Evolutionary conservation across 2,888 invertebrate genomes (phyloP), one percentile per base, ranked within the genome.

Genomic region (Pollenia amentaria): DNA sequence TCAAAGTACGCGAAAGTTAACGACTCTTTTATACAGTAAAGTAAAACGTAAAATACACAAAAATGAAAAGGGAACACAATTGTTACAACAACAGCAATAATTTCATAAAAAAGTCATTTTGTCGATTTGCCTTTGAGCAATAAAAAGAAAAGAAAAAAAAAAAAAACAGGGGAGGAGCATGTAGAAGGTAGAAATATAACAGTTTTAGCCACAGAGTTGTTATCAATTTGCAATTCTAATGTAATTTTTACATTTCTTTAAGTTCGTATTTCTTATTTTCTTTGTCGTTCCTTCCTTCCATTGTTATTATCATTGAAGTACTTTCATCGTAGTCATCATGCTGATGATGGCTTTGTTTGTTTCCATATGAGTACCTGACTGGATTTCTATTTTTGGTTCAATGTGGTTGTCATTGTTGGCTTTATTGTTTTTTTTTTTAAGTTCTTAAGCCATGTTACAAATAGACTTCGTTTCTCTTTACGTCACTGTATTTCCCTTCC

Each of bases 201-300:
- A 64, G 53, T 79, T 65, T 70, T 46, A 67, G 65, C 46, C 73
- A 70, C 70, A 75, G 48, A 44, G 29, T 73, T 79, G 51, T 85
- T 89, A 72, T 89, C 90, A 90, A 91, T 91, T 91, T 91, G 91
- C 91, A 91, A 91, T 91, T 91, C 91, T 90, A 91, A 91, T 91
- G 91, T 91, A 91, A 92, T 91, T 92, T 92, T 91, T 91, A 72
- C 77, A 70, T 76, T 80, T 72, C 76, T 80, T 70, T 85, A 64
- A 80, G 64, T 76, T 80, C 11, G 7, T 64, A 42, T 67, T 69
- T 67, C 21, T 18, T 60, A 48, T 18, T 70, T 38, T 18, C 12
- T 67, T 2, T 64, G 18, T 62, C 40, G 38, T 60, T 16, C 42
- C 51, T 46, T 57, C 11, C 46, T 70, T 40, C 18, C 48, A 16